Base-by-base conservation (phyloP, 2,888 invertebrate genomes). In the Branchellion lobata region DNA sequence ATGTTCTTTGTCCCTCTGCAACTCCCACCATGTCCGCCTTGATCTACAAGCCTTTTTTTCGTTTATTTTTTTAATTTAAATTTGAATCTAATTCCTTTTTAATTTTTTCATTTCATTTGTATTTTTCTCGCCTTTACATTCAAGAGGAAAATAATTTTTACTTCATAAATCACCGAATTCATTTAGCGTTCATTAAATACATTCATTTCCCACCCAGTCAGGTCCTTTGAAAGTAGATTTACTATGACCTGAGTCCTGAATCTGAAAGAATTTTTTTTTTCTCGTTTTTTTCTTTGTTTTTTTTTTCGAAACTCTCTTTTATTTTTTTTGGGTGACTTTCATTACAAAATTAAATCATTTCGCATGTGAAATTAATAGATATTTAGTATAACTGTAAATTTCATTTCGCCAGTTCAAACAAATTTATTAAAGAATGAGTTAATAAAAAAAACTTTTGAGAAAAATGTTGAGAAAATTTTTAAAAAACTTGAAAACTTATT, bases 161-260 rank as follows among this genome's bases (percentile, higher is more conserved):
- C 24, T 24, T n/a, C n/a, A 57, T 57, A 57, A 3, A 57, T 57
- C 61, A 57, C 21, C 61, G 24, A 57, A 57, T 57, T 57, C 61
- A 57, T 57, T 57, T 57, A 57, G 24, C 61, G 61, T 57, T 57
- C 61, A 57, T 57, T 57, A 57, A 47, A 8, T 57, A 57, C 61
- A 57, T 57, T 57, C 5, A 57, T 57, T 57, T 57, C 61, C 61
- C 61, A 57, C 61, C 61, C 61, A 57, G 61, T 57, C 61, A 57
- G 61, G 61, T 57, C 61, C 61, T 57, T 57, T 57, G 61, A 57
- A 57, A 57, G 21, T 57, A 57, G 61, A 57, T 57, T 57, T 57
- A 57, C 11, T 57, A 57, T n/a, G 5, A n/a, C 61, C n/a, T 57
- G 61, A 57, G 11, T 57, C 24, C 21, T 57, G 61, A 57, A 14